Evolutionary conservation across 2,888 invertebrate genomes (phyloP).

Genomic region (Tetragonula carbonaria): DNA sequence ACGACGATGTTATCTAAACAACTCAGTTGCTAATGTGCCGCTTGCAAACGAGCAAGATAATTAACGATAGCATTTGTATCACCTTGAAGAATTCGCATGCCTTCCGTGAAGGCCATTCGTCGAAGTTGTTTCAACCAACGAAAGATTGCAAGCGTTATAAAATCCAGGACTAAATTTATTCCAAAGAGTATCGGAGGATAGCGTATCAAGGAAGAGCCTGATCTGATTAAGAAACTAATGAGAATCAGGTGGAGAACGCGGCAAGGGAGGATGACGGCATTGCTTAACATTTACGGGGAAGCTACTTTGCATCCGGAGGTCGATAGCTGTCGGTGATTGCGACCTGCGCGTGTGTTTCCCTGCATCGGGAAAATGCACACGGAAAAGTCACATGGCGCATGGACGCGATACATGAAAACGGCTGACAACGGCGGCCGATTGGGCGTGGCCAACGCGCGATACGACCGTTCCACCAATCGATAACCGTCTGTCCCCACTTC

Average conservation of each 20-base stretch:
- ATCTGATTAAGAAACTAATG: neutral
- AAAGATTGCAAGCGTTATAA: constrained; percentile 8
- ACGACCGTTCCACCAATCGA: constrained; percentile 78
- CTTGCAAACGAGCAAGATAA: neutral
- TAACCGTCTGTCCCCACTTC: constrained; percentile 76
- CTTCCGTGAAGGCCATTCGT: neutral
- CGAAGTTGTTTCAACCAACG: neutral
- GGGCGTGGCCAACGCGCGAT: constrained; percentile 63
- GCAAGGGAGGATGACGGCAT: constrained; percentile 42
- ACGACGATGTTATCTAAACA: neutral
- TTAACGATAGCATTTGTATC: neutral
- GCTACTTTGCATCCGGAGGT: constrained; percentile 70
- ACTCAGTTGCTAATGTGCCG: neutral
- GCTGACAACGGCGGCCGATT: constrained; percentile 34
- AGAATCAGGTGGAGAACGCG: neutral
- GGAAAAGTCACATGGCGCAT: constrained; percentile 68
- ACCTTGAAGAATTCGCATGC: neutral
- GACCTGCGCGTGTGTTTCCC: constrained; percentile 61
- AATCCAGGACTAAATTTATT: constrained; percentile 9
- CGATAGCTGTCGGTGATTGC: constrained; percentile 68
- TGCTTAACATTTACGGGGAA: constrained; percentile 69
- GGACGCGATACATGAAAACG: constrained; percentile 46
- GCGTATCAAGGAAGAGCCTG: neutral
- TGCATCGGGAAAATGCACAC: constrained; percentile 60
- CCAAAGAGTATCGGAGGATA: too few species aligned